phyloP scores from a whole-genome alignment of 2,888 invertebrate species.

The Caenorhabditis parvicauda region DNA sequence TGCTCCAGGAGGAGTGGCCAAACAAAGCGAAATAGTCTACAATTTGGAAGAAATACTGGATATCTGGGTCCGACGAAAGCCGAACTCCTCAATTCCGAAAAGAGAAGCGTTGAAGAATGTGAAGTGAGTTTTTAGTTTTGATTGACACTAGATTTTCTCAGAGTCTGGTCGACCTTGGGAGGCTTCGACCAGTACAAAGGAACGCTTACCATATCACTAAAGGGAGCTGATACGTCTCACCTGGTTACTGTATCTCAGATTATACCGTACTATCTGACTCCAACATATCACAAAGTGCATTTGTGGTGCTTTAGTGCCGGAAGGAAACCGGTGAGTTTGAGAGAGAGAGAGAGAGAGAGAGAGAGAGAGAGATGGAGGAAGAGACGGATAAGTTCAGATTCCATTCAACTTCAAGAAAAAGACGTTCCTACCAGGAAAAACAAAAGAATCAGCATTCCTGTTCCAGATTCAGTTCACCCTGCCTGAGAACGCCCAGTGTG shows the following conservation, averaged over 20 bases:
- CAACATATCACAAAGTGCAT: constrained; percentile 10
- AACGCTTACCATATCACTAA: constrained; percentile 13
- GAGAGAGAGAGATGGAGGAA: too few relatives aligned
- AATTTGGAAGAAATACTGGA: too few relatives aligned
- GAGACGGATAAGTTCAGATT: too few relatives aligned
- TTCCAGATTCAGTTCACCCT: too few relatives aligned
- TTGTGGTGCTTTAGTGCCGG: constrained; percentile 7
- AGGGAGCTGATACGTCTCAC: constrained; percentile 24
- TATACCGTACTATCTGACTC: constrained; percentile 64
- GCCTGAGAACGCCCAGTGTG: too few relatives aligned
- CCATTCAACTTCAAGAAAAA: too few relatives aligned
- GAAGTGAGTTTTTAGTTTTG: neutral
- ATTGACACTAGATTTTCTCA: neutral
- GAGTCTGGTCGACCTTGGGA: constrained; percentile 24
- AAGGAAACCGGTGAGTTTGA: constrained; percentile 2
- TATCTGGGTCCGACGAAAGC: too few relatives aligned
- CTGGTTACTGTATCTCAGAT: constrained; percentile 35
- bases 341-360: constrained; percentile 5
- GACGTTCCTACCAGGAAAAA: too few relatives aligned
- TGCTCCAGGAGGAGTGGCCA: constrained; percentile 1
- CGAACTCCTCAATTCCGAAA: too few relatives aligned
- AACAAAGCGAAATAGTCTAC: neutral
- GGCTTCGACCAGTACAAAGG: constrained; percentile 29
- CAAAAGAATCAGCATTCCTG: too few relatives aligned
- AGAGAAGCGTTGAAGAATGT: constrained; percentile 7